Evolutionary conservation across 1,140 invertebrate genomes (phyloP).

Genomic region (Pantala flavescens): DNA sequence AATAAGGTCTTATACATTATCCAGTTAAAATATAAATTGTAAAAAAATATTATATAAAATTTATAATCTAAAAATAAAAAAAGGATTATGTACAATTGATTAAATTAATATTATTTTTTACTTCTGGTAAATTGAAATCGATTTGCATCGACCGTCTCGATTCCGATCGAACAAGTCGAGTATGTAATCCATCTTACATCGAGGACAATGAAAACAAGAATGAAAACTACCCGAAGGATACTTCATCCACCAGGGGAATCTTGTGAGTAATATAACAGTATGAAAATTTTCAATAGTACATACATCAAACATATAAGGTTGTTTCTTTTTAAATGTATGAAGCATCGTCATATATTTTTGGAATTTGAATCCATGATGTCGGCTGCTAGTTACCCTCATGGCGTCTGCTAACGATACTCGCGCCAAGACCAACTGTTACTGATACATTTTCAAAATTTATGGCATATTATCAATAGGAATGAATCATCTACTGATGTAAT

Average conservation of each 20-base stretch:
- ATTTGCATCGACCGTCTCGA: slow-evolving; percentile 4
- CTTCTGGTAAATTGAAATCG: not conserved
- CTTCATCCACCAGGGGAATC: not conserved
- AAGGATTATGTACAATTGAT: not conserved
- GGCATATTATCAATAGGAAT: not conserved
- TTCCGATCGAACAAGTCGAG: not conserved
- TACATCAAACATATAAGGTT: no score
- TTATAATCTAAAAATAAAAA: not conserved
- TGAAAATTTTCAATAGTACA: no score
- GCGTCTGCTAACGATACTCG: slow-evolving; percentile 15
- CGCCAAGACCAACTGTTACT: slow-evolving; percentile 15
- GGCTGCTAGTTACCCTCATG: slow-evolving; percentile 12
- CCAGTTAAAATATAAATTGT: no score
- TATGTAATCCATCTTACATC: not conserved
- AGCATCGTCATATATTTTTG: no score
- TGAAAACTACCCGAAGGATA: not conserved
- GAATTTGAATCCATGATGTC: slow-evolving; percentile 10
- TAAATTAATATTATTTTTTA: not conserved
- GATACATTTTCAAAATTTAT: not conserved
- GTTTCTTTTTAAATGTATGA: no score
- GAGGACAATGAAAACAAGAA: slow-evolving; percentile 9
- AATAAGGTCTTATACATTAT: no score
- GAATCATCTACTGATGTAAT: not conserved
- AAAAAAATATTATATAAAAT: not conserved
- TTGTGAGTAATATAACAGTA: not conserved